These are phyloP conservation scores for Panulirus ornatus DNA, from an alignment of 1,140 invertebrate genomes.

Conservation along the genomic window DNA sequence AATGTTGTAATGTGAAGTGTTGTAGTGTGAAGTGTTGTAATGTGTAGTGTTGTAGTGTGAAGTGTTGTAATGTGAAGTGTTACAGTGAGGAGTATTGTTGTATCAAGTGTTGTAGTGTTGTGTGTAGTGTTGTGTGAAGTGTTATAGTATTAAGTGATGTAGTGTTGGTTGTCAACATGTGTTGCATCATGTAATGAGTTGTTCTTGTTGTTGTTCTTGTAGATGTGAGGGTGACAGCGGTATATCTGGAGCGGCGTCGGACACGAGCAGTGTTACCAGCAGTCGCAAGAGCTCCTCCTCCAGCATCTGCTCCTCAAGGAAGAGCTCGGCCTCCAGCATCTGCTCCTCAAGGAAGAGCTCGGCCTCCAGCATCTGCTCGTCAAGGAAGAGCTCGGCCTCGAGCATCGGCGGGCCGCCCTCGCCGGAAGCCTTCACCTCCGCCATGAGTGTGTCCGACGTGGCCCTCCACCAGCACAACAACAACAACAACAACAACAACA, in stretches of 20 bases:
- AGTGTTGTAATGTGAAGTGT: no score
- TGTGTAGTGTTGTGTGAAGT: no score
- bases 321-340: slow-evolving; percentile 46
- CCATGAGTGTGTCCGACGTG: slow-evolving; percentile 65
- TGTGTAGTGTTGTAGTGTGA: no score
- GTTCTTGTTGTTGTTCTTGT: neutral
- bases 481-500: slow-evolving; percentile 19
- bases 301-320: slow-evolving; percentile 55
- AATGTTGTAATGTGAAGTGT: no score
- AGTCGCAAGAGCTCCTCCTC: slow-evolving; percentile 40
- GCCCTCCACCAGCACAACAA: slow-evolving; percentile 50
- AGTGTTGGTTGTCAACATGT: no score
- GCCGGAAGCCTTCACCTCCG: slow-evolving; percentile 36
- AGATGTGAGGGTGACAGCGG: slow-evolving; percentile 50
- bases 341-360: slow-evolving; percentile 40
- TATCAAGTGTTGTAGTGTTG: no score
- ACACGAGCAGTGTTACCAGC: neutral
- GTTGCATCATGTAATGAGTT: no score
- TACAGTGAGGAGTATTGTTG: no score
- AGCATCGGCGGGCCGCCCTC: slow-evolving; percentile 60
- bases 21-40: no score
- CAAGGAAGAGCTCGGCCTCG: slow-evolving; percentile 64
- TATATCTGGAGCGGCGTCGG: slow-evolving; percentile 18
- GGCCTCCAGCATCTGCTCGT: slow-evolving; percentile 62
- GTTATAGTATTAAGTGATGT: no score